A percentile compares a stretch with the other conserved stretches of the same genome.
These are phyloP conservation scores for Cherax quadricarinatus DNA, from an alignment of 1,140 invertebrate genomes.

Conservation along the genomic window DNA sequence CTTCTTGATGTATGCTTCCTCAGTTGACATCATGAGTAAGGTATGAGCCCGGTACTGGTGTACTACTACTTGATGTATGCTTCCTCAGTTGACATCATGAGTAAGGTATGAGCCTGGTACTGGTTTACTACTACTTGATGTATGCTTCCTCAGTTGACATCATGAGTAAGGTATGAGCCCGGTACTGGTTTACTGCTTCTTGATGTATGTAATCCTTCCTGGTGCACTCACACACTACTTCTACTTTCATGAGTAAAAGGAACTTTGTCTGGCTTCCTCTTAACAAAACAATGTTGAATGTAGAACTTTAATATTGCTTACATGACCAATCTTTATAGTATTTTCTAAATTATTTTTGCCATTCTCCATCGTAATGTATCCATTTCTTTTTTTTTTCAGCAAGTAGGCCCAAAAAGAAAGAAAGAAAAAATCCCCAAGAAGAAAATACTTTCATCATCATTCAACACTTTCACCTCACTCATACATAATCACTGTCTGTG, in stretches of 20 bases:
- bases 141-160: slow-evolving; percentile 90
- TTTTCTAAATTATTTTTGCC: too few species aligned
- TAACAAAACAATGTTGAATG: too few species aligned
- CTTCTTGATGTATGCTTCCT: slow-evolving; percentile 97
- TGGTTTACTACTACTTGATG: slow-evolving; percentile 95
- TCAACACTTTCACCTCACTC: too few species aligned
- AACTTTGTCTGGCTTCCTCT: too few species aligned
- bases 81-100: slow-evolving; percentile 91
- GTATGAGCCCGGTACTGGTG: neutral
- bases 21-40: slow-evolving; percentile 91
- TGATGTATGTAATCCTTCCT: slow-evolving; percentile 91
- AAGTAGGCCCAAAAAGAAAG: too few species aligned
- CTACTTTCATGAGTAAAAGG: slow-evolving; percentile 88
- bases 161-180: slow-evolving; percentile 84
- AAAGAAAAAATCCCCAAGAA: too few species aligned
- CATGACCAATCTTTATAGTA: too few species aligned
- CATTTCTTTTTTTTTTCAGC: too few species aligned
- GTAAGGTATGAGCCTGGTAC: slow-evolving; percentile 75
- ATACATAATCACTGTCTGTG: too few species aligned
- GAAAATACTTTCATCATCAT: too few species aligned
- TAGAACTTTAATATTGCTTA: too few species aligned
- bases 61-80: slow-evolving; percentile 99
- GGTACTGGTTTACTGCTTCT: slow-evolving; percentile 87
- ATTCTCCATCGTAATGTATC: too few species aligned
- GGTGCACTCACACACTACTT: slow-evolving; percentile 77